phyloP scores from a whole-genome alignment of 2,888 invertebrate genomes.

The Sinopyrophorus schimmeli region DNA sequence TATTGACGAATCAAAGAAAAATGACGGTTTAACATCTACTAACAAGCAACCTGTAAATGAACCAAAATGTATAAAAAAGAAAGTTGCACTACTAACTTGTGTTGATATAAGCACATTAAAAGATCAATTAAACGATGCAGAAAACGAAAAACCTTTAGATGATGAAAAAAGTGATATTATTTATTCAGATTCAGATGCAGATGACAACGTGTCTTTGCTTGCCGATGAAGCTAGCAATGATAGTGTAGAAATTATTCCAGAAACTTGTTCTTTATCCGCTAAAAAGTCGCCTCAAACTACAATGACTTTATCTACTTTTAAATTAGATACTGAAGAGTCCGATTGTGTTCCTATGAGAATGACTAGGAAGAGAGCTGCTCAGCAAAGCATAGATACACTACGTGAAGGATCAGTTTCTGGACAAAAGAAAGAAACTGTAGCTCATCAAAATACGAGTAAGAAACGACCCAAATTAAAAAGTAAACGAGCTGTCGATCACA shows the following conservation, averaged over 20 bases:
- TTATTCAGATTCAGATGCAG: background rate
- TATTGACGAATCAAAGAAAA: constrained; percentile 7
- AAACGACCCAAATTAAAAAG: constrained; percentile 40
- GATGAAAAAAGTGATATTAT: background rate
- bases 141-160: background rate
- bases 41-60: constrained; percentile 29
- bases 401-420: constrained; percentile 3
- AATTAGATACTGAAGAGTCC: constrained; percentile 36
- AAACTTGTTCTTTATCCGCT: constrained; percentile 51
- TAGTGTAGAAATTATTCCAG: constrained; percentile 34
- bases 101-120: constrained; percentile 37
- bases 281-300: constrained; percentile 7
- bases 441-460: constrained; percentile 41
- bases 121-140: constrained; percentile 14
- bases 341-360: constrained; percentile 21
- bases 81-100: constrained; percentile 35
- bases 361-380: constrained; percentile 42
- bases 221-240: constrained; percentile 31
- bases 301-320: constrained; percentile 35
- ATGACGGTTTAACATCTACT: constrained; percentile 2
- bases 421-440: constrained; percentile 31
- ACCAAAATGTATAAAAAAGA: constrained; percentile 30
- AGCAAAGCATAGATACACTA: constrained; percentile 28
- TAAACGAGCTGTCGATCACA: constrained; percentile 47
- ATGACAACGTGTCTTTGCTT: constrained; percentile 1